A percentile compares a stretch with the other conserved stretches of the same genome.
These are phyloP conservation scores for Bombyx mori DNA, from an alignment of 1,140 invertebrate species.

Conservation along the genomic window DNA sequence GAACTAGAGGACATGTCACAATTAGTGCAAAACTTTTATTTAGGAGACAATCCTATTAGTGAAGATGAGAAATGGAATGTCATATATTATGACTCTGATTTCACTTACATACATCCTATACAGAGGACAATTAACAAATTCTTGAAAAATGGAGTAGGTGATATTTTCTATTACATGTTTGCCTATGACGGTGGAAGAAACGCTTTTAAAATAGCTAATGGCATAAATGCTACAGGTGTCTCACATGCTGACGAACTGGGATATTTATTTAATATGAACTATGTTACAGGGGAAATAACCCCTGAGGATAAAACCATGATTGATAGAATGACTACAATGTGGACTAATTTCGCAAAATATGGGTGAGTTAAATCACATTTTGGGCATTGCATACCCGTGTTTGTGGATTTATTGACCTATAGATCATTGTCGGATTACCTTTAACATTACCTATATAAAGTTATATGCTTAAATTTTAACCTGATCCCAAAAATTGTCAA, in stretches of 20 bases:
- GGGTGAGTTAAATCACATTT: slow-evolving; percentile 15
- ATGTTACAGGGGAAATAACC: slow-evolving; percentile 8
- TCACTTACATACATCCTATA: slow-evolving; percentile 26
- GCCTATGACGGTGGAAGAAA: slow-evolving; percentile 28
- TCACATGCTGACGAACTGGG: slow-evolving; percentile 26
- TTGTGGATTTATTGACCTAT: no score
- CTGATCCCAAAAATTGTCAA: no score
- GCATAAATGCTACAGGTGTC: slow-evolving; percentile 14
- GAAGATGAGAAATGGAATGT: slow-evolving; percentile 13
- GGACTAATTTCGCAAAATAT: slow-evolving; percentile 39
- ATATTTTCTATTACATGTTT: slow-evolving; percentile 31
- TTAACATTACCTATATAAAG: no score
- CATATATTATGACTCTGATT: slow-evolving; percentile 26
- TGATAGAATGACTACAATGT: slow-evolving; percentile 34
- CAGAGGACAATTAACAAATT: slow-evolving; percentile 24
- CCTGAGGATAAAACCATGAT: slow-evolving; percentile 24
- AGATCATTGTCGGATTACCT: no score
- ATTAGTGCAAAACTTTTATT: slow-evolving; percentile 25
- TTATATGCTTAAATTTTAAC: no score
- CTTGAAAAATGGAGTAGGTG: slow-evolving; percentile 20
- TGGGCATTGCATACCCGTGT: no score
- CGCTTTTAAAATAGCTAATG: slow-evolving; percentile 5
- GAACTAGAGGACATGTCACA: slow-evolving; percentile 10
- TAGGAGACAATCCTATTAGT: slow-evolving; percentile 23
- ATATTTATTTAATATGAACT: slow-evolving; percentile 26